phyloP scores from a whole-genome alignment of 2,888 invertebrate genomes.

The Autographa gamma region DNA sequence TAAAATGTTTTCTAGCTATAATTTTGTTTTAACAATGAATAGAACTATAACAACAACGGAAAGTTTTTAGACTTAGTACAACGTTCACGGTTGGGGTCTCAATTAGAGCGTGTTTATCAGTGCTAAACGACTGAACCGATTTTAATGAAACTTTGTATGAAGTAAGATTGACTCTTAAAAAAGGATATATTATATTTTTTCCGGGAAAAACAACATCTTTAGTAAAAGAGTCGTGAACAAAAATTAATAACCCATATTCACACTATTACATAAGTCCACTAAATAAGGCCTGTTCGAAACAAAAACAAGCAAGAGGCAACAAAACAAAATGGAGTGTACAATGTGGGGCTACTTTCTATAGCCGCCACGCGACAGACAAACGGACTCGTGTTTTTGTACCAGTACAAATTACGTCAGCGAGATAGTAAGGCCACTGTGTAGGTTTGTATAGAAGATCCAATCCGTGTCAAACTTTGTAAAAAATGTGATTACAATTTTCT shows the following conservation, averaged over 20 bases:
- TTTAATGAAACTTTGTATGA: too few species aligned
- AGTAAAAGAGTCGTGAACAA: too few species aligned
- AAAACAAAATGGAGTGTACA: conserved; percentile 25
- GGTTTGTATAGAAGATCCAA: background rate
- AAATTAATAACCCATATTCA: background rate
- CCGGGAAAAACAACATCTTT: too few species aligned
- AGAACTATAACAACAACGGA: background rate
- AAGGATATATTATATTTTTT: too few species aligned
- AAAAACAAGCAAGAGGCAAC: background rate
- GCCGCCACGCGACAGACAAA: conserved; percentile 45
- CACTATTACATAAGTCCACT: background rate
- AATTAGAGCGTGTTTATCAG: background rate
- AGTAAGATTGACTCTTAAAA: too few species aligned
- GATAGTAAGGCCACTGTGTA: background rate
- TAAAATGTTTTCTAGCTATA: too few species aligned
- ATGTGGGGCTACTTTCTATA: conserved; percentile 54
- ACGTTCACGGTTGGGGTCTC: conserved; percentile 1
- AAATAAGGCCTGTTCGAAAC: background rate
- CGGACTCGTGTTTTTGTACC: conserved; percentile 51
- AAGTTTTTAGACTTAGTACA: background rate
- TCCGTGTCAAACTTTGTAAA: too few species aligned
- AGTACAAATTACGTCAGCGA: conserved; percentile 45
- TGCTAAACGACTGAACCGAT: background rate
- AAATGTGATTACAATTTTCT: too few species aligned
- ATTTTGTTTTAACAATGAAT: too few species aligned